Conservation (phyloP, 2,888 invertebrate genomes). For the Sclerodermus sp. region DNA sequence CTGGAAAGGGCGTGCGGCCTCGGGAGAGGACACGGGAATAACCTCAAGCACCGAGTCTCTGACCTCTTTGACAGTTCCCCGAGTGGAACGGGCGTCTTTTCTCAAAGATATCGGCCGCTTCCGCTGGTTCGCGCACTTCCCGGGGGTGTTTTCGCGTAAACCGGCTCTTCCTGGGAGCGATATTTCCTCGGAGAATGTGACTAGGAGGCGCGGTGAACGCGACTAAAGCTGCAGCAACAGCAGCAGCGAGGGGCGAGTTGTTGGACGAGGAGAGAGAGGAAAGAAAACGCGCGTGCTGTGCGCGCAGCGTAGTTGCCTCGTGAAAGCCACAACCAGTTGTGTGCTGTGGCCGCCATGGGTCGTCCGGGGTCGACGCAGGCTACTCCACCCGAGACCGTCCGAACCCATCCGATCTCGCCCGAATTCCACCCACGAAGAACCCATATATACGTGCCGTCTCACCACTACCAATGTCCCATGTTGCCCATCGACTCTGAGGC, state of each 20-base stretch:
- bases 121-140: no score
- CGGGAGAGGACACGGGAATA: neutral
- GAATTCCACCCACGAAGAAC: slow-evolving; percentile 35
- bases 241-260: neutral
- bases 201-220: neutral
- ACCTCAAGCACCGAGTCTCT: neutral
- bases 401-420: slow-evolving; percentile 31
- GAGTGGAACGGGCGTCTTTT: no score
- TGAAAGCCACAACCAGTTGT: slow-evolving; percentile 52
- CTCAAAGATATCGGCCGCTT: no score
- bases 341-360: slow-evolving; percentile 50
- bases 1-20: no score
- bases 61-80: no score
- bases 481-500: no score
- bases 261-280: neutral
- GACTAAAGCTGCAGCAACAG: neutral
- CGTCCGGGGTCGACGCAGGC: slow-evolving; percentile 45
- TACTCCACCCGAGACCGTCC: slow-evolving; percentile 31
- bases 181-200: neutral
- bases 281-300: slow-evolving; percentile 20
- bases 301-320: slow-evolving; percentile 41
- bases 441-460: no score
- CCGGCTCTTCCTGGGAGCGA: neutral
- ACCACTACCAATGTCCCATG: no score
- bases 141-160: neutral